Evolutionary conservation across 2,113 vertebrate species (phyloP).

Genomic region (Morone saxatilis): DNA sequence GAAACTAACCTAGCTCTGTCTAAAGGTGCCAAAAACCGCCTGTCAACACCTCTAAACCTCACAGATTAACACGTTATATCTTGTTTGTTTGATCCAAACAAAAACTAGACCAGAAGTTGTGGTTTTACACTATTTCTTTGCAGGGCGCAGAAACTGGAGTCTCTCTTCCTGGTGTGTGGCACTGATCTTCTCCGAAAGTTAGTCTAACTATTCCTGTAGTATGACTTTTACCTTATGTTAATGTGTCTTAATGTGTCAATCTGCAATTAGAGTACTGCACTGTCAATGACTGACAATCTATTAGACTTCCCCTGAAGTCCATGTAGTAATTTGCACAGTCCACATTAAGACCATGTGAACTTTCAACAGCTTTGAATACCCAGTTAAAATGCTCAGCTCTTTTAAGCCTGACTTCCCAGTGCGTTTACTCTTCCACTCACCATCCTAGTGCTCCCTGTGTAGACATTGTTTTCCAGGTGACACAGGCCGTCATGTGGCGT

Average conservation of each 20-base stretch:
- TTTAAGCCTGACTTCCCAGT: background rate
- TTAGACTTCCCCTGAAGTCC: background rate
- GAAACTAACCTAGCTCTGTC: background rate
- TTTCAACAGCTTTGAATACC: background rate
- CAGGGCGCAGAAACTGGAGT: background rate
- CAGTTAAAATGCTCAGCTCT: background rate
- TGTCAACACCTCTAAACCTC: background rate
- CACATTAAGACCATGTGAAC: background rate
- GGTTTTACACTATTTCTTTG: background rate
- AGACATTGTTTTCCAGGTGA: conserved; percentile 94
- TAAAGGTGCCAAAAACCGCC: background rate
- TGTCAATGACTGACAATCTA: background rate
- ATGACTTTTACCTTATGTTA: too few relatives aligned
- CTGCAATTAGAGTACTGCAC: background rate
- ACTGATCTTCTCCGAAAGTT: background rate
- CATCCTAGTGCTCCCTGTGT: conserved; percentile 92
- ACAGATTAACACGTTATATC: background rate
- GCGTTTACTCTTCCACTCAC: conserved; percentile 79
- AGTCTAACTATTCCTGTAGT: too few relatives aligned
- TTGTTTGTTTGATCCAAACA: too few relatives aligned
- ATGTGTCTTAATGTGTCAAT: too few relatives aligned
- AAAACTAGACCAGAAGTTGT: too few relatives aligned
- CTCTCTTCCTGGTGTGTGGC: background rate
- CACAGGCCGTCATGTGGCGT: conserved; percentile 94
- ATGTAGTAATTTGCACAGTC: background rate